Conservation (phyloP, 2,888 invertebrate genomes). For the Xestia ashworthii region DNA sequence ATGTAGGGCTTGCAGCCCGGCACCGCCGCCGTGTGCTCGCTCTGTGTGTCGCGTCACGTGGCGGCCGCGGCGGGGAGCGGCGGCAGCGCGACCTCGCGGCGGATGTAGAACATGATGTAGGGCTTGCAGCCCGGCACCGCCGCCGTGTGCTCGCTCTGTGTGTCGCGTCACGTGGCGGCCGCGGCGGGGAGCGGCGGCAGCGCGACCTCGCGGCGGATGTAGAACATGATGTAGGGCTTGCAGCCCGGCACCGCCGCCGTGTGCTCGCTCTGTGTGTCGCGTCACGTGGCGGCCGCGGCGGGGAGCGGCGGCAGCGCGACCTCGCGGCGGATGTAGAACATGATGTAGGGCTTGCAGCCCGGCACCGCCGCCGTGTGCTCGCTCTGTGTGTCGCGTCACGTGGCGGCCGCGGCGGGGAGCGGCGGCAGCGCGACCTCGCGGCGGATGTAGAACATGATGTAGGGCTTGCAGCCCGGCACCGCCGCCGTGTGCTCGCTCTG, state of each 20-base stretch:
- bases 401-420: neutral
- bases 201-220: conserved; percentile 90
- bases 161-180: too few species aligned
- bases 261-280: conserved; percentile 64
- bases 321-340: conserved; percentile 90
- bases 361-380: conserved; percentile 53
- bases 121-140: too few species aligned
- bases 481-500: conserved; percentile 52
- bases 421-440: neutral
- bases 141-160: too few species aligned
- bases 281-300: neutral
- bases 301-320: conserved; percentile 1
- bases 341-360: conserved; percentile 92
- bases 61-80: too few species aligned
- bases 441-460: neutral
- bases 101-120: too few species aligned
- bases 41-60: too few species aligned
- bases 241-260: conserved; percentile 93
- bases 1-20: too few species aligned
- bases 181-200: too few species aligned
- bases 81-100: too few species aligned
- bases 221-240: conserved; percentile 96
- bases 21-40: too few species aligned
- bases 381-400: neutral
- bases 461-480: conserved; percentile 16